These are phyloP conservation scores for Chydorus sphaericus DNA, from an alignment of 2,888 invertebrate genomes.

Conservation along the genomic window DNA sequence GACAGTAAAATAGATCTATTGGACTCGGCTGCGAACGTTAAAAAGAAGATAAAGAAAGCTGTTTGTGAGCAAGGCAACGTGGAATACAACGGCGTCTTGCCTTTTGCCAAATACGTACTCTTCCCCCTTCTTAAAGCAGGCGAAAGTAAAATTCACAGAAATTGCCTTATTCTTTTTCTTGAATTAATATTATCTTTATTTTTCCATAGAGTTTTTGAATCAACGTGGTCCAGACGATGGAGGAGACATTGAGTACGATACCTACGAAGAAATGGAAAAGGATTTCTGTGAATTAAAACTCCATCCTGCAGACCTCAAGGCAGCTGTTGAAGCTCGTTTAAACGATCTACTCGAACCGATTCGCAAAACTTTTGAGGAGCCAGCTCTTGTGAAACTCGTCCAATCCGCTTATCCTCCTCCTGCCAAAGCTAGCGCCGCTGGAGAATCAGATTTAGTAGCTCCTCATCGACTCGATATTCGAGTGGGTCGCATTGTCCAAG, in stretches of 20 bases:
- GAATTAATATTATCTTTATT: no score
- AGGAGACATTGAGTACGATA: constrained; percentile 54
- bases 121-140: constrained; percentile 59
- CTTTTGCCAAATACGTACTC: constrained; percentile 86
- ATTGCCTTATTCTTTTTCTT: no score
- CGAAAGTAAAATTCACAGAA: constrained; percentile 37
- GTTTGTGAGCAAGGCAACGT: constrained; percentile 90
- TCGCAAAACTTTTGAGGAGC: constrained; percentile 63
- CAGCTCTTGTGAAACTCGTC: constrained; percentile 61
- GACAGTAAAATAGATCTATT: constrained; percentile 96
- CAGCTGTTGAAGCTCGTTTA: constrained; percentile 63
- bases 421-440: constrained; percentile 33
- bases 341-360: constrained; percentile 79
- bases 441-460: constrained; percentile 45
- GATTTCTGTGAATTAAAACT: constrained; percentile 67
- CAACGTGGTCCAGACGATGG: constrained; percentile 56
- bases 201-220: constrained; percentile 51
- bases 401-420: constrained; percentile 72
- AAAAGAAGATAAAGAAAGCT: constrained; percentile 85
- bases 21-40: constrained; percentile 72
- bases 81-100: constrained; percentile 81
- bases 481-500: constrained; percentile 71
- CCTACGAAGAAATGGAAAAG: constrained; percentile 60
- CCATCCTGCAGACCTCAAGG: constrained; percentile 89
- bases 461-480: constrained; percentile 72